Evolutionary conservation across 2,113 vertebrate species (phyloP), one percentile per base, ranked within the genome.

Genomic region (Pontoporia blainvillei): DNA sequence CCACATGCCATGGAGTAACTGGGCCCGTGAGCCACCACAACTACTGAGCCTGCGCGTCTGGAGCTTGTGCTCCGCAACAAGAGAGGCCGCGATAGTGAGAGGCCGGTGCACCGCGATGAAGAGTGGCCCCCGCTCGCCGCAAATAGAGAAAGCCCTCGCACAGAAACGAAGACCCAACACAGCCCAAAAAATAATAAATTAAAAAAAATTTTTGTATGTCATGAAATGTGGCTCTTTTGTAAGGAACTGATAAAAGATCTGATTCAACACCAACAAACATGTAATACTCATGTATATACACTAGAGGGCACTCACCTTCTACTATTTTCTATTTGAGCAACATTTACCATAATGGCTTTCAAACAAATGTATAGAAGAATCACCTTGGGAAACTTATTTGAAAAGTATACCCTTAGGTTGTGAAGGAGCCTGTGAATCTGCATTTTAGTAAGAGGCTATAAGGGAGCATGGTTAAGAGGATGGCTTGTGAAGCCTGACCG

Each of bases 291-390:
- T 18, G 0, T 78, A 2, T 44, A 3, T 5, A 46, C 86, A 91
- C 86, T 52, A 97, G 96, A 89, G 93, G 95, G 91, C 86, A 59
- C 72, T 83, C 78, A 34, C 4, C 21, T 61, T 57, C 69, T 52
- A 81, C 39, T 64, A 27, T 46, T 92, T 89, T 71, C 44, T 76
- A 13, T 87, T 78, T 39, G 44, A 84, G 76, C 54, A 57, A 67
- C 64, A 34, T 62, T 36, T 57, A 31, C 27, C 20, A 4, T 64
- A 39, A n/a, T 14, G 41, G n/a, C 86, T 89, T 13, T 82, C 73
- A 96, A 86, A 81, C 66, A n/a, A 49, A 6, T 2, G 4, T 15
- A 4, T n/a, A 14, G 34, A 39, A 59, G 59, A 34, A 61, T 86
- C 3, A 29, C 25, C 3, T 49, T 57, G 27, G 67, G 11, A 92